Conservation (phyloP, 1,140 invertebrate genomes). For the Cyclargus thomasi region DNA sequence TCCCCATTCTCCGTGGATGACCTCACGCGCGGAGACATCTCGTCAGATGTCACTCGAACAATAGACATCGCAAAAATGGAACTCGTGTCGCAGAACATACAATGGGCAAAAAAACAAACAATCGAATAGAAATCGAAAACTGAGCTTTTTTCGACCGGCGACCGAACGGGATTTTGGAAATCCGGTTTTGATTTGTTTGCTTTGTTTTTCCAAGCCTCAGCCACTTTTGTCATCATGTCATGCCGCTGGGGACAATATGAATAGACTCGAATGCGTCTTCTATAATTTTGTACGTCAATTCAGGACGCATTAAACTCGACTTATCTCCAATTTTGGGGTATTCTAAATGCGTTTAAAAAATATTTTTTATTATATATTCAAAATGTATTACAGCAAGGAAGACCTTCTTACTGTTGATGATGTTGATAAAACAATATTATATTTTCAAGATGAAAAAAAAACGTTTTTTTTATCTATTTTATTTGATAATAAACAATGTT, state of each 20-base stretch:
- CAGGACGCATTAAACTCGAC: background rate
- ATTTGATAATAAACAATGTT: background rate
- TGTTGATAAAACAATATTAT: too few relatives aligned
- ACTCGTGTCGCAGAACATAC: constrained; percentile 59
- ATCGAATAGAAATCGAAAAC: constrained; percentile 73
- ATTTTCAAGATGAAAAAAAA: background rate
- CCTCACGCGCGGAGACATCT: constrained; percentile 36
- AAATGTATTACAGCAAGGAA: too few relatives aligned
- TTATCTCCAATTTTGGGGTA: background rate
- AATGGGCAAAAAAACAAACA: constrained; percentile 73
- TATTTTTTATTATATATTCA: too few relatives aligned
- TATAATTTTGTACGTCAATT: constrained; percentile 9
- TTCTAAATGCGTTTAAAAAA: background rate
- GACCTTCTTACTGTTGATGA: too few relatives aligned
- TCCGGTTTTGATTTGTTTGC: constrained; percentile 67
- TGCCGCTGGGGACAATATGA: constrained; percentile 40
- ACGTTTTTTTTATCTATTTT: background rate
- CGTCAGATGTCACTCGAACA: constrained; percentile 67
- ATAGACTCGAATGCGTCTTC: constrained; percentile 32
- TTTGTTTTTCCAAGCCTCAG: constrained; percentile 44
- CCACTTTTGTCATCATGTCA: constrained; percentile 53
- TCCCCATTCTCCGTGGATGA: constrained; percentile 31
- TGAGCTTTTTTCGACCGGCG: constrained; percentile 59
- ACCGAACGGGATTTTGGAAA: constrained; percentile 72
- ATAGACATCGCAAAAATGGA: constrained; percentile 69